These are phyloP conservation scores for Panopea generosa DNA, from an alignment of 2,888 invertebrate genomes.

Conservation along the genomic window DNA sequence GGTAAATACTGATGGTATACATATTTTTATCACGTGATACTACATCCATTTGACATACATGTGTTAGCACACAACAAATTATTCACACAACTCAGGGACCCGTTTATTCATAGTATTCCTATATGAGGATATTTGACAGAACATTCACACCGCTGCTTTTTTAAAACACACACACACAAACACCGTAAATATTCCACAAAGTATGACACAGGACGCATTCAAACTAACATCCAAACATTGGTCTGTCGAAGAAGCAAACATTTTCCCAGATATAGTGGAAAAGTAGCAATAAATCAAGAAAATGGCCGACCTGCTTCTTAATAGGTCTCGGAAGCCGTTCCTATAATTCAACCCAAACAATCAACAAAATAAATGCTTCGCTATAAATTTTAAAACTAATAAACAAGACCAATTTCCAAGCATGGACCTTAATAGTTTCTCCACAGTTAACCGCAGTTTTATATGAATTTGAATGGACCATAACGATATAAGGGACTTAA, in stretches of 20 bases:
- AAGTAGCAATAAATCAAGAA: constrained; percentile 59
- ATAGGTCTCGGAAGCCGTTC: constrained; percentile 52
- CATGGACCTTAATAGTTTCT: constrained; percentile 28
- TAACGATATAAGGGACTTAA: constrained; percentile 37
- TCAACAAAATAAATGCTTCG: constrained; percentile 63
- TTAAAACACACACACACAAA: no score
- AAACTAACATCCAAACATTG: constrained; percentile 3
- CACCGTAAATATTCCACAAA: no score
- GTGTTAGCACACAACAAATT: no score
- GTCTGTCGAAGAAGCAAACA: constrained; percentile 3
- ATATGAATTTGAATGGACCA: constrained; percentile 30
- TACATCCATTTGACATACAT: no score
- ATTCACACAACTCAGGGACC: no score
- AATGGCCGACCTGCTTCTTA: constrained; percentile 54
- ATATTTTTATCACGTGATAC: no score
- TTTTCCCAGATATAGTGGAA: constrained; percentile 45
- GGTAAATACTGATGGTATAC: no score
- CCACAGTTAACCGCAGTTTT: constrained; percentile 30
- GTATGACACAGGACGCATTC: constrained; percentile 4
- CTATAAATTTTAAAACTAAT: constrained; percentile 60
- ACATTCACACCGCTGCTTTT: no score
- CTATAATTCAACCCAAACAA: constrained; percentile 59
- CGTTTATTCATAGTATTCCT: no score
- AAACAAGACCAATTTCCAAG: constrained; percentile 44
- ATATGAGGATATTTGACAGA: no score